Evolutionary conservation across 2,797 vertebrate species (phyloP).

Genomic region (Lacerta agilis): DNA sequence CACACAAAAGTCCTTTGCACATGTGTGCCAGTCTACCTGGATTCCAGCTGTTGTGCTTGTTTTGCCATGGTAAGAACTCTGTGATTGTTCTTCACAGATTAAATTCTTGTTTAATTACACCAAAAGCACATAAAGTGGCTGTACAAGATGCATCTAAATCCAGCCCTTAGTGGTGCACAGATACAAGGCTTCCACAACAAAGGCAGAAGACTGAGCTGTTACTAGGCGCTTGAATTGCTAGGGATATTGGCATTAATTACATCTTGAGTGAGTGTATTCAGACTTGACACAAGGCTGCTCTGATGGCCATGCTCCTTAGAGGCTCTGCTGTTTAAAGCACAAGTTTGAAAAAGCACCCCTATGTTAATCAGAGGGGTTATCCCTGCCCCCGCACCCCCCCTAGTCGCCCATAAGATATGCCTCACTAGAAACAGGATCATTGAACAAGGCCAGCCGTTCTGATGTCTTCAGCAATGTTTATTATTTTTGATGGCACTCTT

Average conservation of each 20-base stretch:
- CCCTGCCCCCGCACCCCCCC: no score
- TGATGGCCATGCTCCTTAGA: neutral
- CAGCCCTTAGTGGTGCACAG: no score
- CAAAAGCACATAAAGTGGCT: neutral
- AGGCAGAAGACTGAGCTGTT: neutral
- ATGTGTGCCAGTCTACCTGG: neutral
- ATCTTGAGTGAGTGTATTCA: neutral
- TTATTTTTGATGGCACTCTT: neutral
- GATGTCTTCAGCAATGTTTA: neutral
- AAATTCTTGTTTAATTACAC: neutral
- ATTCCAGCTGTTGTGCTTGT: neutral
- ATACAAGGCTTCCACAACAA: neutral
- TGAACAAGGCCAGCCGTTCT: slow-evolving; percentile 25
- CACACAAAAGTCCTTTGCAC: neutral
- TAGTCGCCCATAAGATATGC: neutral
- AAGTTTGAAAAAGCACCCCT: neutral
- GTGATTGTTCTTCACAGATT: neutral
- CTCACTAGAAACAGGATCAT: neutral
- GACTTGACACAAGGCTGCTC: neutral
- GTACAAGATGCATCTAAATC: neutral
- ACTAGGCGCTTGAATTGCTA: neutral
- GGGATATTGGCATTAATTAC: neutral
- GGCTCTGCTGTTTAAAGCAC: neutral
- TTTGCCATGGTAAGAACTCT: neutral
- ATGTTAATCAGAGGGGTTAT: neutral